Evolutionary conservation across 2,888 invertebrate species (phyloP), one percentile per base, ranked within the genome.

Genomic region (Yponomeuta malinellus): DNA sequence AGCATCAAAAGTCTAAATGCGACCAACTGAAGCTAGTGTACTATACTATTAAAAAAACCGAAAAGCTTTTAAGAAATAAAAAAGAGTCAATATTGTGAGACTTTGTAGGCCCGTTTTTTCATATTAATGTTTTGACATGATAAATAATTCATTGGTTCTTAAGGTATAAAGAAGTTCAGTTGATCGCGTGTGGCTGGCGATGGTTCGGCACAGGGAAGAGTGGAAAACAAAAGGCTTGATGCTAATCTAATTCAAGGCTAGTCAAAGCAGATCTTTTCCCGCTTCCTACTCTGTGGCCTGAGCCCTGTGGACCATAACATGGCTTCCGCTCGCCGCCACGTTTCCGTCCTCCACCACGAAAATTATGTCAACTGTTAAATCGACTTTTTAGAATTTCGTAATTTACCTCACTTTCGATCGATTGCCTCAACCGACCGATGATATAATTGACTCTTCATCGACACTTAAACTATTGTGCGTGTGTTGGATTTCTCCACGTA

Each of bases 331-430:
- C 78, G 59, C 37, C 78, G 82, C 76, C 63, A n/a, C 78, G 81
- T 84, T 90, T 92, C 91, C 91, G 90, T 87, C 89, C 86, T 86
- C 87, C 81, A 84, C 84, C 81, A 80, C 84, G 31, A 52, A 80
- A 83, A 86, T 84, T 85, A 85, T 88, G 83, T 87, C 85, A 84
- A 82, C 85, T 83, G 83, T 83, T 85, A 78, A 85, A 84, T 85
- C 78, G 79, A 79, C 81, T 83, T 85, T 84, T 78, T 78, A 59
- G 2, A 15, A 83, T 84, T 85, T 83, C 79, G 82, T 83, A 81
- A 83, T 78, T 77, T 76, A 74, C 52, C 52, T 59, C 52, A 59
- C 74, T 74, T 77, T 73, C 72, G 74, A 73, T 71, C 73, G 74
- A 72, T 72, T 64, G 71, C 72, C 65, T 48, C 69, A 72, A 70